phyloP scores from a whole-genome alignment of 2,888 invertebrate species.

The Nomada fucata region DNA sequence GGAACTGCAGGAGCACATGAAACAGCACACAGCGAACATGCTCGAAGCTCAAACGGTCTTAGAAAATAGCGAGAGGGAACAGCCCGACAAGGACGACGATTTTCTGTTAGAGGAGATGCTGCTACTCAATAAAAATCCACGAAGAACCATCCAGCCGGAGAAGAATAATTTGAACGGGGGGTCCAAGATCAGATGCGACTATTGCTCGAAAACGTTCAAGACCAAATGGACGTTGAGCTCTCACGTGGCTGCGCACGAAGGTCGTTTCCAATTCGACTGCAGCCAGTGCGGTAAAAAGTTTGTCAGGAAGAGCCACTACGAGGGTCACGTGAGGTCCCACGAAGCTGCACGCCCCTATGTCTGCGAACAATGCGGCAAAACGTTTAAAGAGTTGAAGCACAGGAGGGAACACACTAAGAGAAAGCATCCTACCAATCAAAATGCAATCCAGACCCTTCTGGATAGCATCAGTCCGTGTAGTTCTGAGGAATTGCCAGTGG shows the following conservation, averaged over 20 bases:
- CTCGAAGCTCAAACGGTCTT: slow-evolving; percentile 59
- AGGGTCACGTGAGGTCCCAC: slow-evolving; percentile 82
- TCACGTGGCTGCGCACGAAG: slow-evolving; percentile 83
- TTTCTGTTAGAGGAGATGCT: slow-evolving; percentile 81
- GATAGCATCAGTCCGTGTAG: slow-evolving; percentile 80
- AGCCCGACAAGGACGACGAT: slow-evolving; percentile 74
- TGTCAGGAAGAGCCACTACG: slow-evolving; percentile 83
- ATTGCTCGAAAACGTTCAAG: slow-evolving; percentile 82
- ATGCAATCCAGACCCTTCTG: slow-evolving; percentile 79
- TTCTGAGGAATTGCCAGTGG: slow-evolving; percentile 76
- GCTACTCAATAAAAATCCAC: slow-evolving; percentile 75
- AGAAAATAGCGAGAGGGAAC: slow-evolving; percentile 46
- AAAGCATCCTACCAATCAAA: slow-evolving; percentile 79
- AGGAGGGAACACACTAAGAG: slow-evolving; percentile 82
- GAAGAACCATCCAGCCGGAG: slow-evolving; percentile 38
- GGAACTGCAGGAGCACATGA: slow-evolving; percentile 75
- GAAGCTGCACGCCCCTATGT: slow-evolving; percentile 82
- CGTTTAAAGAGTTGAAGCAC: slow-evolving; percentile 82
- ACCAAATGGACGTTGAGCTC: slow-evolving; percentile 83
- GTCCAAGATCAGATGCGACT: slow-evolving; percentile 79
- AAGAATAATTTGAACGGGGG: slow-evolving; percentile 43
- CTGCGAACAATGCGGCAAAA: slow-evolving; percentile 82
- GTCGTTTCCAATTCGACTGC: slow-evolving; percentile 82
- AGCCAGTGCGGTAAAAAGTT: slow-evolving; percentile 83
- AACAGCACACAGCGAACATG: slow-evolving; percentile 72